Conservation (phyloP, 2,797 vertebrate genomes). For the Lepidocolaptes lacrymiger region DNA sequence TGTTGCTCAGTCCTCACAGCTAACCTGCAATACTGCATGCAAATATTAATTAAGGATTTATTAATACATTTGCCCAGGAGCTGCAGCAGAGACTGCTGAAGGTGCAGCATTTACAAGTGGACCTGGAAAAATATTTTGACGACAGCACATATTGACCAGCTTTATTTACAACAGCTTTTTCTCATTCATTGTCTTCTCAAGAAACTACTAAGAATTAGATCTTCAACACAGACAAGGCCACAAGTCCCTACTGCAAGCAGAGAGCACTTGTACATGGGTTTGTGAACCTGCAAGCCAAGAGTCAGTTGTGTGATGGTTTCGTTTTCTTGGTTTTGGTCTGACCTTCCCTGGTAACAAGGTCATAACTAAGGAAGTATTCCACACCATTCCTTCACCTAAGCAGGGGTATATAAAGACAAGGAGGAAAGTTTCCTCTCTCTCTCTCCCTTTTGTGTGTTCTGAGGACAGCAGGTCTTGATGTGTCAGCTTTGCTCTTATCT, state of each 20-base stretch:
- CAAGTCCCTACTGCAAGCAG: not conserved
- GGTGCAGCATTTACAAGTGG: not conserved
- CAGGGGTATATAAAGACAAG: no score
- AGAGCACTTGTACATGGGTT: rapidly evolving
- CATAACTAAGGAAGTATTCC: no score
- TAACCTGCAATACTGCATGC: not conserved
- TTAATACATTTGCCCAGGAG: not conserved
- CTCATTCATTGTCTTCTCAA: not conserved
- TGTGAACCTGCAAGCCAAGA: not conserved
- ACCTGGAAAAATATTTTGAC: not conserved
- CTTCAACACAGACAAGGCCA: not conserved
- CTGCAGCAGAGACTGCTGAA: not conserved
- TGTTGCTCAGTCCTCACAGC: not conserved
- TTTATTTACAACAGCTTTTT: not conserved
- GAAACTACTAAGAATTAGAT: not conserved
- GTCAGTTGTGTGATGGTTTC: no score
- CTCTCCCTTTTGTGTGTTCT: no score
- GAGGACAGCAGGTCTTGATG: no score
- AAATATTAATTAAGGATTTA: not conserved
- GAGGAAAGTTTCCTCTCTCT: no score
- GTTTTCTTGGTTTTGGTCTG: no score
- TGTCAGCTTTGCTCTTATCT: no score
- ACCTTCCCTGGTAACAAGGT: no score
- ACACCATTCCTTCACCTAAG: no score
- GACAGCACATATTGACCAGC: not conserved